A percentile compares a stretch with the other conserved stretches of the same genome.
Conservation (phyloP, 2,113 vertebrate species). For the Megaleporinus macrocephalus region DNA sequence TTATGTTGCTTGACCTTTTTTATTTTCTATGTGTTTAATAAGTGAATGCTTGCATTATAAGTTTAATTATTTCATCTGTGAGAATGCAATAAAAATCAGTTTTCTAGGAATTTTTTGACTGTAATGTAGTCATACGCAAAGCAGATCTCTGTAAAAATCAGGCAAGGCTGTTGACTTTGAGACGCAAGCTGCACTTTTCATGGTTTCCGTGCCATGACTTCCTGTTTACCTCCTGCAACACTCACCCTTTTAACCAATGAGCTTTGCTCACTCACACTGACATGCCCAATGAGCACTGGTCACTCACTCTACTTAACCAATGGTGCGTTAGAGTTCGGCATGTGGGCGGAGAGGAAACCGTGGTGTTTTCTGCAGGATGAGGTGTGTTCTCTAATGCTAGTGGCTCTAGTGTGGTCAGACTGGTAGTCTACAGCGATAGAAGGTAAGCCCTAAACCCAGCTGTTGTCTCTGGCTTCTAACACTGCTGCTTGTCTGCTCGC, state of each 20-base stretch:
- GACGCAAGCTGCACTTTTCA: conserved; percentile 15
- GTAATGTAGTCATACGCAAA: not conserved
- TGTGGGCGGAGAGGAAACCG: conserved; percentile 22
- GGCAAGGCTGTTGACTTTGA: conserved; percentile 14
- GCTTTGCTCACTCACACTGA: conserved; percentile 27
- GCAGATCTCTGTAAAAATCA: not conserved
- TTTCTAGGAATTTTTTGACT: not conserved
- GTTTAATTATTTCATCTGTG: not conserved
- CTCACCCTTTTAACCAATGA: conserved; percentile 49
- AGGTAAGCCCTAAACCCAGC: conserved; percentile 57
- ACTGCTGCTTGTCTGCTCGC: conserved; percentile 21
- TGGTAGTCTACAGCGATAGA: conserved; percentile 45
- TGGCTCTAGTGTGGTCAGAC: conserved; percentile 48
- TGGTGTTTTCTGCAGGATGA: conserved; percentile 38
- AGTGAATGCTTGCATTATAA: not conserved
- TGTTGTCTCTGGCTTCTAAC: conserved; percentile 21
- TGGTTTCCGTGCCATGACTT: conserved; percentile 48
- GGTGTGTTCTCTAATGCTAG: conserved; percentile 42
- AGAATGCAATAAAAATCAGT: conserved; percentile 28
- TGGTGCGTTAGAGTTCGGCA: conserved; percentile 39
- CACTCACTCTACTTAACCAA: conserved; percentile 35
- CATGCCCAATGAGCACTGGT: conserved; percentile 2
- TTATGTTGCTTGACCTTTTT: not conserved
- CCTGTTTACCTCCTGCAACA: conserved; percentile 49
- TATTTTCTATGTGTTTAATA: not conserved